phyloP scores from a whole-genome alignment of 2,113 vertebrate genomes.

The Heloderma charlesbogerti region DNA sequence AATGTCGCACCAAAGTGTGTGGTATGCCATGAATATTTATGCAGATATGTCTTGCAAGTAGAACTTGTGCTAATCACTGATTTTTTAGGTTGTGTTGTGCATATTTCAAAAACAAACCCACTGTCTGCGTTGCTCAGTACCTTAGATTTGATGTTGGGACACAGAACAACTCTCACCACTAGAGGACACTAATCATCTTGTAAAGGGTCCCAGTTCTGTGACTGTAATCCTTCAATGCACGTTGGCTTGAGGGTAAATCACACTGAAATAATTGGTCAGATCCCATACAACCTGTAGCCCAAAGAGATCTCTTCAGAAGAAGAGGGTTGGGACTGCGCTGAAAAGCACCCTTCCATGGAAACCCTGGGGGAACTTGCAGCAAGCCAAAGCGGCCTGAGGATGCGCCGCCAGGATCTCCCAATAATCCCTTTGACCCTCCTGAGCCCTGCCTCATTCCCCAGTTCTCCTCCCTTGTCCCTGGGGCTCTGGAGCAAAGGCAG shows the following conservation, averaged over 20 bases:
- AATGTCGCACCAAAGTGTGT: neutral
- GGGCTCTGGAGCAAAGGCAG: no score
- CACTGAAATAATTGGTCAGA: neutral
- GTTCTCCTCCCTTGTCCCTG: no score
- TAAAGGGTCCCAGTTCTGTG: neutral
- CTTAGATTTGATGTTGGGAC: neutral
- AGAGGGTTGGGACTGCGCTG: neutral
- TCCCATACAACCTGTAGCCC: no score
- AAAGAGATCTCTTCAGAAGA: neutral
- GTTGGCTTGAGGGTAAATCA: neutral
- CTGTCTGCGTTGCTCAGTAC: fast-evolving
- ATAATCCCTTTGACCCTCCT: no score
- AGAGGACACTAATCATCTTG: neutral
- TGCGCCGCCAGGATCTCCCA: no score
- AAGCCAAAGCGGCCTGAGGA: no score
- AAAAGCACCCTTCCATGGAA: neutral
- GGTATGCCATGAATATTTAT: neutral
- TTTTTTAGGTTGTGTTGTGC: neutral
- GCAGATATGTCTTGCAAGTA: neutral
- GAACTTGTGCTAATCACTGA: neutral
- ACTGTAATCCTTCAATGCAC: no score
- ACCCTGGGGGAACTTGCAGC: no score
- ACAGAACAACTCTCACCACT: fast-evolving
- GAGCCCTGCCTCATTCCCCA: no score
- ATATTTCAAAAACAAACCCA: no score